phyloP scores from a whole-genome alignment of 2,797 vertebrate genomes.

The Lutjanus campechanus region DNA sequence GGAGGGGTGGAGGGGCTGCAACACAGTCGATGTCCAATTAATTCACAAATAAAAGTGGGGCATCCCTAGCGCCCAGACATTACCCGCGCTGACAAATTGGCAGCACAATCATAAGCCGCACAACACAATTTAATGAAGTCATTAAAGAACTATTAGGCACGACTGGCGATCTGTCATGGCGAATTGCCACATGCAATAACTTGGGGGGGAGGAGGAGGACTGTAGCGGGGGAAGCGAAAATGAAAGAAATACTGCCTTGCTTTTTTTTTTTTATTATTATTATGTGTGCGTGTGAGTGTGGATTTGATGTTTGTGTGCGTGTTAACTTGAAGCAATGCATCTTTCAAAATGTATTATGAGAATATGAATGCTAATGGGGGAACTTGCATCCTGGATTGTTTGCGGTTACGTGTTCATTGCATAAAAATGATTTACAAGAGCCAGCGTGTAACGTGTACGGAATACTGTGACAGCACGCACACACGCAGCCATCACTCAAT shows the following conservation, averaged over 20 bases:
- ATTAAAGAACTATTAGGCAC: slow-evolving; percentile 89
- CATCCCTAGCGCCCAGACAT: slow-evolving; percentile 82
- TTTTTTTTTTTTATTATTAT: slow-evolving; percentile 45
- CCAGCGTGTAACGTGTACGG: slow-evolving; percentile 25
- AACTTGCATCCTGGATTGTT: slow-evolving; percentile 69
- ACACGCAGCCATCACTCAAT: slow-evolving; percentile 59
- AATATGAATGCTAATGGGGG: slow-evolving; percentile 68
- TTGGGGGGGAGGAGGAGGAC: slow-evolving; percentile 46
- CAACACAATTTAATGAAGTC: slow-evolving; percentile 89
- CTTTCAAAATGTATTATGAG: slow-evolving; percentile 67
- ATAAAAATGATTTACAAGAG: slow-evolving; percentile 75
- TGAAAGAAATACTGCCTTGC: slow-evolving; percentile 64
- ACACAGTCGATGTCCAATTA: slow-evolving; percentile 82
- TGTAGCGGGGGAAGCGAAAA: slow-evolving; percentile 50
- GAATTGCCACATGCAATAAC: slow-evolving; percentile 86
- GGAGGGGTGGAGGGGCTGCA: slow-evolving; percentile 36
- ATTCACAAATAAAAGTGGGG: slow-evolving; percentile 87
- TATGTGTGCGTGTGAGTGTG: slow-evolving; percentile 8
- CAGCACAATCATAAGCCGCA: slow-evolving; percentile 84
- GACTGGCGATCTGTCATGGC: slow-evolving; percentile 86
- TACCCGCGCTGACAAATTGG: slow-evolving; percentile 86
- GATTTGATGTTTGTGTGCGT: slow-evolving; percentile 23
- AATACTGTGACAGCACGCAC: slow-evolving; percentile 40
- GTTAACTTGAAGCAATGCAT: slow-evolving; percentile 52
- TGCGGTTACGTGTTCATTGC: slow-evolving; percentile 63